phyloP scores from a whole-genome alignment of 2,797 vertebrate genomes.

The Sebastolobus alascanus region DNA sequence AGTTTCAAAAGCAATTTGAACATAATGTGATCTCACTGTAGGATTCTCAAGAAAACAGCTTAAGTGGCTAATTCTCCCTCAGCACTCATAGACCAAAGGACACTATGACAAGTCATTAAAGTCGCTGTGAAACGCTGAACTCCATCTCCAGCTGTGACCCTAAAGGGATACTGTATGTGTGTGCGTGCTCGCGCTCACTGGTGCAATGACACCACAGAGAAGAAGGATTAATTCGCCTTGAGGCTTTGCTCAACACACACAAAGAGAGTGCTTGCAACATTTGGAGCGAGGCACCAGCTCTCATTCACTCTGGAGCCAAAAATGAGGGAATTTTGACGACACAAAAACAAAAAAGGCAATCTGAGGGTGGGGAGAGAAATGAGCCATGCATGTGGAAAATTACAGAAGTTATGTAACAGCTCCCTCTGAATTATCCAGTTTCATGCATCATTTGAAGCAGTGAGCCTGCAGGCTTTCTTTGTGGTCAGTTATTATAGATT shows the following conservation, averaged over 20 bases:
- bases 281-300: conserved; percentile 27
- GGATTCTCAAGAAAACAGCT: conserved; percentile 13
- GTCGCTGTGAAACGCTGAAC: conserved; percentile 54
- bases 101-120: conserved; percentile 62
- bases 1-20: conserved; percentile 11
- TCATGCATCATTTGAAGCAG: conserved; percentile 49
- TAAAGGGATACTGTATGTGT: conserved; percentile 30
- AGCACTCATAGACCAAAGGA: conserved; percentile 38
- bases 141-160: conserved; percentile 68
- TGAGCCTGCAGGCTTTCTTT: conserved; percentile 22
- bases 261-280: conserved; percentile 29
- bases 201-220: conserved; percentile 52
- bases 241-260: conserved; percentile 32
- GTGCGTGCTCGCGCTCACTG: conserved; percentile 5
- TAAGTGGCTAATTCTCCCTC: conserved; percentile 38
- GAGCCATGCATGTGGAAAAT: conserved; percentile 52
- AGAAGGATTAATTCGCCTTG: conserved; percentile 50
- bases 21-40: conserved; percentile 1
- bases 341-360: conserved; percentile 38
- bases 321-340: conserved; percentile 28
- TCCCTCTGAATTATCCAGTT: conserved; percentile 44
- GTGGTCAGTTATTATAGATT: conserved; percentile 24
- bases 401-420: conserved; percentile 39
- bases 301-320: conserved; percentile 25
- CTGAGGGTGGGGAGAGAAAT: conserved; percentile 37